Evolutionary conservation across 1,140 invertebrate genomes (phyloP), one percentile per base, ranked within the genome.

Genomic region (Drosophila busckii): DNA sequence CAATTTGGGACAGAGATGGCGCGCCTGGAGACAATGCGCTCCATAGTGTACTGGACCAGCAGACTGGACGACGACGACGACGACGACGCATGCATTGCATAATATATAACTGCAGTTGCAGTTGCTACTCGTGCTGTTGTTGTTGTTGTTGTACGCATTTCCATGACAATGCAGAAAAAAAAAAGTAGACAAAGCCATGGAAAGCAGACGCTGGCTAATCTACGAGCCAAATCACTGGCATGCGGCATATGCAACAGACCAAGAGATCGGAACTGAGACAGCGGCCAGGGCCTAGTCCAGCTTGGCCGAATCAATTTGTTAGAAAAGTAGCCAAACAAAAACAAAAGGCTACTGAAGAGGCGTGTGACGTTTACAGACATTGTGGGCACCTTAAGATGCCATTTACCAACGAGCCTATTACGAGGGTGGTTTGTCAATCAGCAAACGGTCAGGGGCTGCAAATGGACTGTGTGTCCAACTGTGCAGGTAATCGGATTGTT

Each of bases 361-460:
- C 78, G 78, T 83, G 64, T 52, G 76, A 83, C 78, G 38, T 83
- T 83, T 76, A 62, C 61, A 58, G 62, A 71, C 66, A 69, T 78
- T 58, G 67, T 65, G 52, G 71, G 29, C 44, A 66, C 52, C 38
- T 69, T 61, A 66, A 61, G 56, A 54, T 53, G 46, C 56, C 22
- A 17, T 46, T 25, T n/a, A n/a, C n/a, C n/a, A n/a, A n/a, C n/a
- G n/a, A n/a, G n/a, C n/a, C n/a, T n/a, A n/a, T n/a, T 26, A 41
- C 41, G 66, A 46, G 70, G 64, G 59, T 61, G 59, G 42, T 15
- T 68, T 34, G n/a, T 42, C 4, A n/a, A n/a, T n/a, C n/a, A n/a
- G n/a, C n/a, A n/a, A n/a, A n/a, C n/a, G 22, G 9, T 22, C 9
- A 17, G 5, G 46, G 12, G 12, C 35, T n/a, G 23, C 26, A 52